Conservation (phyloP, 2,797 vertebrate species). For the Eutrigla gurnardus region DNA sequence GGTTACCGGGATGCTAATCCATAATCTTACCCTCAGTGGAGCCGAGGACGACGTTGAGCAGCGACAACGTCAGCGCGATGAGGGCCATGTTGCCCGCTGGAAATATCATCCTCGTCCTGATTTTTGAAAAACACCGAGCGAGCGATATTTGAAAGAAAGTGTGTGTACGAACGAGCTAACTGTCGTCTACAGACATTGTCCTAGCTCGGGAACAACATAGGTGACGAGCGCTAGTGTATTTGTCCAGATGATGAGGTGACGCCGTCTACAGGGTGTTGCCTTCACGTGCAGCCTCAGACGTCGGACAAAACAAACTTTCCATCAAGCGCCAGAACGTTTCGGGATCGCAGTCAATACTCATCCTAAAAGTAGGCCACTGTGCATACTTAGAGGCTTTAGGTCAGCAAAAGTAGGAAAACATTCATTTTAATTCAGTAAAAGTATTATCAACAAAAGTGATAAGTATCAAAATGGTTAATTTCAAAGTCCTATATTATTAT, state of each 20-base stretch:
- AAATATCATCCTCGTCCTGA: constrained; percentile 45
- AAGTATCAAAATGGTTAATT: not conserved
- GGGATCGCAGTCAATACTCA: not conserved
- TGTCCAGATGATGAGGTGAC: constrained; percentile 71
- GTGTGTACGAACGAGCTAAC: constrained; percentile 28
- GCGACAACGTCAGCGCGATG: constrained; percentile 65
- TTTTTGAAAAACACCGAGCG: not conserved
- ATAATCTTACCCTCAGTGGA: constrained; percentile 79
- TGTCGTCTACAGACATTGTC: constrained; percentile 47
- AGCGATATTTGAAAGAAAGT: not conserved
- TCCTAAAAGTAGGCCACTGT: too few species aligned
- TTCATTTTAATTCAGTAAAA: not conserved
- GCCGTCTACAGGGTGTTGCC: constrained; percentile 34
- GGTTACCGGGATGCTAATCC: not conserved
- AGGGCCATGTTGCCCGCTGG: constrained; percentile 72
- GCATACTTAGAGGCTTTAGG: not conserved
- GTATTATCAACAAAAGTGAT: not conserved
- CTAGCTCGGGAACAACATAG: not conserved
- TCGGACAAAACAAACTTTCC: not conserved
- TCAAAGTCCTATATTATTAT: not conserved
- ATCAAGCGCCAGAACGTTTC: not conserved
- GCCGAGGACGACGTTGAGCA: constrained; percentile 76
- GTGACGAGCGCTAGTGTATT: constrained; percentile 54
- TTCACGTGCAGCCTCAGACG: constrained; percentile 17
- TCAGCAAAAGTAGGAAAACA: not conserved